Conservation (phyloP, 1,140 invertebrate species). For the Tetramorium simillimum region DNA sequence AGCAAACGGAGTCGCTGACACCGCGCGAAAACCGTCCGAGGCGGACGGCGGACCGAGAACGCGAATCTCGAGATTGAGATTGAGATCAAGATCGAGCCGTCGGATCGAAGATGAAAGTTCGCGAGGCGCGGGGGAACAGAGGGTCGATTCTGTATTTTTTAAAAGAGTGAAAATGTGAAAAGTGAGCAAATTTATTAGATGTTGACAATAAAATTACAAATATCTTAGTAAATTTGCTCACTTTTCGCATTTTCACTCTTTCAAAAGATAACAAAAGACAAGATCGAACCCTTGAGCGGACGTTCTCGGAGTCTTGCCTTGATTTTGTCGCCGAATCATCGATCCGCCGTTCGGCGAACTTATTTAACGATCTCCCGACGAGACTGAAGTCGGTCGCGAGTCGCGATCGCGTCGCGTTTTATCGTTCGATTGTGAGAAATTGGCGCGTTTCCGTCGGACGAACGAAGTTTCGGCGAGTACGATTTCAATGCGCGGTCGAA, state of each 20-base stretch:
- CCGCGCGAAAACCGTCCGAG: background rate
- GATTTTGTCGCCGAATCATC: background rate
- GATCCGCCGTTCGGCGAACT: background rate
- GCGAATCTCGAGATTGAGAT: background rate
- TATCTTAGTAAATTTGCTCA: too few species aligned
- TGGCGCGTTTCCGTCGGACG: background rate
- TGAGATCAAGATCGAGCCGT: background rate
- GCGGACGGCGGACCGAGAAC: too few species aligned
- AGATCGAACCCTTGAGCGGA: too few species aligned
- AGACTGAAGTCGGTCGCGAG: background rate
- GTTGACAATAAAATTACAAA: too few species aligned
- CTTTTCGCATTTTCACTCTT: too few species aligned
- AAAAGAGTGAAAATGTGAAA: too few species aligned
- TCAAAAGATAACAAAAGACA: too few species aligned
- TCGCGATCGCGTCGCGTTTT: background rate
- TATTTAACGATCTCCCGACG: background rate
- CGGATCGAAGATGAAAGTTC: too few species aligned
- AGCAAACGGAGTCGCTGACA: background rate
- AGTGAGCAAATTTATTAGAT: too few species aligned
- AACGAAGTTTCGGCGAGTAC: background rate
- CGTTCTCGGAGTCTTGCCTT: background rate
- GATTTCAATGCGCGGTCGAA: background rate
- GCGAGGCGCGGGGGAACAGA: too few species aligned
- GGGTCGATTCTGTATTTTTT: too few species aligned
- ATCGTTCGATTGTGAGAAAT: background rate